Evolutionary conservation across 2,797 vertebrate genomes (phyloP), one percentile per base, ranked within the genome.

Genomic region (Micromesistius poutassou): DNA sequence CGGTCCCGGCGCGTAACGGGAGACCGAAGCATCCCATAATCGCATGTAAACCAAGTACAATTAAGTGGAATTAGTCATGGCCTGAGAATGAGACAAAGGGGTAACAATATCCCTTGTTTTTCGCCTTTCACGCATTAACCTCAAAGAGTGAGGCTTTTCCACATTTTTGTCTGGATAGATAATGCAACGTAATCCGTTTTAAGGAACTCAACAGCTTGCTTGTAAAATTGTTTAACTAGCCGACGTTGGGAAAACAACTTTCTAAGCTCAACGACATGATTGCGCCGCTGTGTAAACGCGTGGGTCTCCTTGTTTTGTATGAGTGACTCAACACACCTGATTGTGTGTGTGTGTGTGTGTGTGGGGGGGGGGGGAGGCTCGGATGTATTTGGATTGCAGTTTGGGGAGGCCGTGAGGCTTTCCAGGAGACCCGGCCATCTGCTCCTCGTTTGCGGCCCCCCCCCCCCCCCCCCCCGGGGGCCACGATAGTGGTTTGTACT

Each of bases 331-430:
- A 46, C 83, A 89, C 91, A 91, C 90, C 89, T 92, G 89, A 91
- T 82, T 84, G 89, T 86, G 90, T 90, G 90, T 83, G 87, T 84
- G 77, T 74, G 30, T 70, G 80, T 84, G 83, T 79, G 80, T 5
- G 50, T 19, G 50, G 22, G 19, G 22, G 3, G 55, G 22, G 46
- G 3, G 19, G 46, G 22, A 7, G 55, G 55, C 81, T 30, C 82
- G 81, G 91, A 89, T 93, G 93, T 93, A 92, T 92, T 92, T 94
- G 89, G 87, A 89, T 89, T 91, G 85, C 84, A 85, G 90, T 92
- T 88, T 92, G 88, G 74, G 74, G 89, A 85, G 0, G 84, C 82
- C 55, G 81, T 89, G 91, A 91, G 85, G 88, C 83, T 83, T 85
- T 90, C 86, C 89, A 80, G 85, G 46, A 90, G 90, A 85, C 81